Evolutionary conservation across 2,113 vertebrate genomes (phyloP).

Genomic region (Pica pica): DNA sequence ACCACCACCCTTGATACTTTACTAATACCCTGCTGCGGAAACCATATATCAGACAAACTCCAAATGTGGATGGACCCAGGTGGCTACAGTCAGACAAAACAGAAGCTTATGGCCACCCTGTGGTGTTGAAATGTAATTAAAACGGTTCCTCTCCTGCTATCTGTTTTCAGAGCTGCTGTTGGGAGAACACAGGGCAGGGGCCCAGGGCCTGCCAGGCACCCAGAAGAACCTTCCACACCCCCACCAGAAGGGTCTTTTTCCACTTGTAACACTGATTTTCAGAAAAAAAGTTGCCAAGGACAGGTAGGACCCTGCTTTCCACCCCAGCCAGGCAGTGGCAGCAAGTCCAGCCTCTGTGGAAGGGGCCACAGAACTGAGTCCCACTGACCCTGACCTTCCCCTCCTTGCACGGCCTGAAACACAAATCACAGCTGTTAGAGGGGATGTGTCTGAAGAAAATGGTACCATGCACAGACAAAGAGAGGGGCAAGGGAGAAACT

Average conservation of each 20-base stretch:
- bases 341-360: not conserved
- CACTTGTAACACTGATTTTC: not conserved
- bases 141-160: not conserved
- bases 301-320: not conserved
- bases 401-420: not conserved
- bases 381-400: not conserved
- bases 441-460: not conserved
- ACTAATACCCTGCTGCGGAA: not conserved
- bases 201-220: not conserved
- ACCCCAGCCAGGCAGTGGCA: not conserved
- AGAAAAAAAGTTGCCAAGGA: not conserved
- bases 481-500: not conserved
- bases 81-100: not conserved
- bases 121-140: not conserved
- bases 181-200: not conserved
- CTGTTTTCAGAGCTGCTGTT: not conserved
- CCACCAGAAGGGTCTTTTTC: not conserved
- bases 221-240: not conserved
- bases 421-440: not conserved
- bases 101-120: not conserved
- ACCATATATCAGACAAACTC: not conserved
- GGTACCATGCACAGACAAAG: accelerated
- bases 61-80: not conserved
- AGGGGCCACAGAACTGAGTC: not conserved
- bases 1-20: not conserved